Evolutionary conservation across 2,797 vertebrate species (phyloP).

Genomic region (Pangasius krempfi): DNA sequence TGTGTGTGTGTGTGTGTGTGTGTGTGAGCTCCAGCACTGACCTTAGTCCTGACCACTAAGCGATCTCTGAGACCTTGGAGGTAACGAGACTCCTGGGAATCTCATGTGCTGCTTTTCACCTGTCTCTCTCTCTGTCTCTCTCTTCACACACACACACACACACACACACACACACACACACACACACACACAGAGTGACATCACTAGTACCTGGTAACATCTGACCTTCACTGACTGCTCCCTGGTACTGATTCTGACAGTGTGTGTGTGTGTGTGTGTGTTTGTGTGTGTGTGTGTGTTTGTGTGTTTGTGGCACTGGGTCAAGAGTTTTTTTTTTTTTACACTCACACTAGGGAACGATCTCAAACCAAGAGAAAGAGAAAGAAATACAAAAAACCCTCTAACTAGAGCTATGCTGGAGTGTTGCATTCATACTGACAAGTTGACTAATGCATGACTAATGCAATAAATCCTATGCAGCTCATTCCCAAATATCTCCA

Average conservation of each 20-base stretch:
- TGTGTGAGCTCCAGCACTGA: neutral
- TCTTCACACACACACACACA: too few relatives aligned
- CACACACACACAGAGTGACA: conserved; percentile 9
- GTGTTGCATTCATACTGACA: neutral
- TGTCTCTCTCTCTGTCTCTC: neutral
- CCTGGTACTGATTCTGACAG: neutral
- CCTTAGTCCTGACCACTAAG: conserved; percentile 9
- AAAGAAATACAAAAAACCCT: neutral
- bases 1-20: conserved; percentile 11
- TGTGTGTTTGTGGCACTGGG: neutral
- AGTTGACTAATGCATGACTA: neutral
- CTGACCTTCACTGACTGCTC: neutral
- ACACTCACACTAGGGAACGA: neutral
- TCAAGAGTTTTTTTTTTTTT: neutral
- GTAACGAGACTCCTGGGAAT: conserved; percentile 32
- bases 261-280: conserved; percentile 1
- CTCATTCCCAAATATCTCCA: conserved; percentile 21
- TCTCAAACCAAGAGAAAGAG: neutral
- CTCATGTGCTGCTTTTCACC: neutral
- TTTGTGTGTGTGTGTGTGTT: neutral
- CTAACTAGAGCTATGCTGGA: neutral
- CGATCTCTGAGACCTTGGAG: conserved; percentile 25
- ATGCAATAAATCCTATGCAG: neutral
- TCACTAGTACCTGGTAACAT: neutral
- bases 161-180: neutral